phyloP scores from a whole-genome alignment of 2,888 invertebrate species.

The Polia nebulosa region DNA sequence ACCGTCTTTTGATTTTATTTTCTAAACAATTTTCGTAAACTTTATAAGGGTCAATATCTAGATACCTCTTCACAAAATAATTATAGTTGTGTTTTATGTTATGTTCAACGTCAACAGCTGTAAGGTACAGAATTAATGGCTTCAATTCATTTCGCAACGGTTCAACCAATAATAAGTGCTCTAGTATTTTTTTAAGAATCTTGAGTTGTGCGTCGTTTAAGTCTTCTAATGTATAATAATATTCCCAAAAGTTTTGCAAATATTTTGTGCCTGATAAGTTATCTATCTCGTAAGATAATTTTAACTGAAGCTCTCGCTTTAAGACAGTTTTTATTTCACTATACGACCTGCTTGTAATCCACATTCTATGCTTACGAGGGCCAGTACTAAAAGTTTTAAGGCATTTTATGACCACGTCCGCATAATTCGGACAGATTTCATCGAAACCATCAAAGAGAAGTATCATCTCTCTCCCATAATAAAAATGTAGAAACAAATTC shows the following conservation, averaged over 20 bases:
- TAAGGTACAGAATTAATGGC: constrained; percentile 49
- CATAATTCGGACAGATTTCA: no score
- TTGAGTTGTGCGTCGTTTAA: constrained; percentile 30
- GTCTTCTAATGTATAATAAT: constrained; percentile 22
- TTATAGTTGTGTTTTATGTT: constrained; percentile 21
- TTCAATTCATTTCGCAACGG: not conserved
- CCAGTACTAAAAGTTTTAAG: no score
- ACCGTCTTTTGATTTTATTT: constrained; percentile 43
- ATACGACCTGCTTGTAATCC: no score
- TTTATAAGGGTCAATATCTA: constrained; percentile 28
- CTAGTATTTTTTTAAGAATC: constrained; percentile 11
- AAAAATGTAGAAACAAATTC: no score
- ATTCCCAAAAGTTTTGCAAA: constrained; percentile 41
- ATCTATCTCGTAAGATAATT: constrained; percentile 26
- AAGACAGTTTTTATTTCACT: no score
- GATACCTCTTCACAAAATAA: constrained; percentile 18
- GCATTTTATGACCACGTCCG: no score
- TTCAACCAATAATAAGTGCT: not conserved
- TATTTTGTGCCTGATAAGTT: constrained; percentile 32
- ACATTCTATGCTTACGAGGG: no score
- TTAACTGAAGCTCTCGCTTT: no score
- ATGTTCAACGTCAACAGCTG: constrained; percentile 43
- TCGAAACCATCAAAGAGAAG: no score
- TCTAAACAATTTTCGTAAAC: constrained; percentile 51
- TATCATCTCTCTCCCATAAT: no score